Evolutionary conservation across 2,113 vertebrate genomes (phyloP).

Genomic region (Lynx canadensis): DNA sequence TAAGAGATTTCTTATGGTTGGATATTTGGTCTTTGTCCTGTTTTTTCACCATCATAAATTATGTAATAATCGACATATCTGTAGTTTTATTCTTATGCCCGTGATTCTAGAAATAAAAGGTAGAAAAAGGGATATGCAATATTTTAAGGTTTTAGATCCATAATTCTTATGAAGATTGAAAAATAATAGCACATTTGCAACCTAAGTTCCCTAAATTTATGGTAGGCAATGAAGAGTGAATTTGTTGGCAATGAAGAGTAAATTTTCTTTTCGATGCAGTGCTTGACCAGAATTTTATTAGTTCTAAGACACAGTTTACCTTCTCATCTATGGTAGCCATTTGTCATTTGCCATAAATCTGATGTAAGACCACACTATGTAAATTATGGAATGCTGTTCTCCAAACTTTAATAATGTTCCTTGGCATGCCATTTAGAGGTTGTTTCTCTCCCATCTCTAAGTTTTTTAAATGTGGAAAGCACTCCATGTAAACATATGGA

Average conservation of each 20-base stretch:
- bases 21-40: not conserved
- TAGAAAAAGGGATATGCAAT: not conserved
- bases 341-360: conserved; percentile 67
- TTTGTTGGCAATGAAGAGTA: conserved; percentile 54
- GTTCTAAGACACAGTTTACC: conserved; percentile 57
- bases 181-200: conserved; percentile 60
- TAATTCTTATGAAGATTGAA: conserved; percentile 59
- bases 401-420: not conserved
- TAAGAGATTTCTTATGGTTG: not conserved
- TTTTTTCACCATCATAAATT: conserved; percentile 35
- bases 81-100: conserved; percentile 31
- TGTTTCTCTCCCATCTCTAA: not conserved
- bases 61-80: not conserved
- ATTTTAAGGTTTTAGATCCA: conserved; percentile 38
- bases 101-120: conserved; percentile 40
- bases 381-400: conserved; percentile 51
- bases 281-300: conserved; percentile 64
- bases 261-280: conserved; percentile 50
- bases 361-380: not conserved
- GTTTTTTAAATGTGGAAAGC: not conserved
- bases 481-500: not conserved
- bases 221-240: conserved; percentile 50
- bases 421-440: not conserved
- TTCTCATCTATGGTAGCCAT: conserved; percentile 52
- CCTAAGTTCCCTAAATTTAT: conserved; percentile 62